Base-by-base conservation (phyloP, 2,888 invertebrate species). In the Anodontia alba region DNA sequence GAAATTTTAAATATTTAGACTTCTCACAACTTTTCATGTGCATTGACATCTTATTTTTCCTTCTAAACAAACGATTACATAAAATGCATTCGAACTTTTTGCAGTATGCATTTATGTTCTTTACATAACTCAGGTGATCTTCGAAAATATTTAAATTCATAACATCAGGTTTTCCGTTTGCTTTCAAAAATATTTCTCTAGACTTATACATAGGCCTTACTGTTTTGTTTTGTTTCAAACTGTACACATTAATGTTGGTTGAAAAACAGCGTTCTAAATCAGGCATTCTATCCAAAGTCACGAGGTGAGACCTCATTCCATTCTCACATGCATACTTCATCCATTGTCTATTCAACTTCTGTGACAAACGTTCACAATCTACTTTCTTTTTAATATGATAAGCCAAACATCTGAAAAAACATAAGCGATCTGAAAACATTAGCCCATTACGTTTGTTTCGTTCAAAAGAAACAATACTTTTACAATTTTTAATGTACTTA, bases 91-190 rank as follows among this genome's bases (percentile, higher is more conserved):
- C 23, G 23, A 54, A 54, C 26, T 54, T 54, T 54, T 26, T 54
- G 23, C 23, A n/a, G 15, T 54, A 54, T 54, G 54, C 2, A 54
- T 54, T n/a, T n/a, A 54, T 8, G 5, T 26, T 54, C 54, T n/a
- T 54, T 54, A 54, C 15, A n/a, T 54, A 54, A 54, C 54, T 54
- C 26, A 54, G 26, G 15, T 54, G 54, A 54, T 54, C 15, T 54
- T 54, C 54, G 15, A 54, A 54, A 26, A 54, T 26, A 54, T 54
- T 54, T n/a, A 54, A 26, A 54, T 54, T 54, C 54, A 54, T 54
- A 8, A 26, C 26, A 54, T 54, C 54, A 26, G 54, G 54, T 26
- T 54, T 54, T n/a, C 26, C 26, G 54, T 54, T 54, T 49, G 8
- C 49, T 54, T 54, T n/a, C 23, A 54, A 26, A 26, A 54, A 54